Conservation (phyloP, 2,888 invertebrate genomes). For the Brenthis daphne region DNA sequence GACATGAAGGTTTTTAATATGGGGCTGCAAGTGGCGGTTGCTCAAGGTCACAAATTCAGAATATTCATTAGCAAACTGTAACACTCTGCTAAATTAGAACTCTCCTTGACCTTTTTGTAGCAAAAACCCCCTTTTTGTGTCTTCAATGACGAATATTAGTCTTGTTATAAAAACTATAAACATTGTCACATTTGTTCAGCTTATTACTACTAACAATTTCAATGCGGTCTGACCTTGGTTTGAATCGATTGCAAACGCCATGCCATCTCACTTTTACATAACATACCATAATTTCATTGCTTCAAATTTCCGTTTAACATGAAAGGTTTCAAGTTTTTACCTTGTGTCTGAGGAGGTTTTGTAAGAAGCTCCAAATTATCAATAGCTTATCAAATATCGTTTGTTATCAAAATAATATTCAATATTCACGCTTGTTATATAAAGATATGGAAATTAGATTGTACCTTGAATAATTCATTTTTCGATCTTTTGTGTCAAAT, state of each 20-base stretch:
- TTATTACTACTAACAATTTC: conserved; percentile 28
- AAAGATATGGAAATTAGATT: no score
- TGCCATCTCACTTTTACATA: conserved; percentile 39
- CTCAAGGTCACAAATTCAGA: no score
- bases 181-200: conserved; percentile 14
- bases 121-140: no score
- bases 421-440: no score
- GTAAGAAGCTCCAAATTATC: conserved; percentile 1
- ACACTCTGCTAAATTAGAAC: no score
- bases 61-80: no score
- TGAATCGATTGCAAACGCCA: conserved; percentile 43
- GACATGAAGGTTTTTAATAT: no score
- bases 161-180: neutral
- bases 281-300: conserved; percentile 38
- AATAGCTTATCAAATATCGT: neutral
- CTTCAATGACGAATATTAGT: no score
- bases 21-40: no score
- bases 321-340: conserved; percentile 11
- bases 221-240: conserved; percentile 43
- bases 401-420: neutral
- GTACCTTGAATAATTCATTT: no score
- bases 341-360: neutral
- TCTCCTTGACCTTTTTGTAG: no score
- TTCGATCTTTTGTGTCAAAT: no score
- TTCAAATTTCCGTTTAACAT: conserved; percentile 33